These are phyloP conservation scores for Alviniconcha marisindica DNA, from an alignment of 1,140 invertebrate genomes.

Conservation along the genomic window DNA sequence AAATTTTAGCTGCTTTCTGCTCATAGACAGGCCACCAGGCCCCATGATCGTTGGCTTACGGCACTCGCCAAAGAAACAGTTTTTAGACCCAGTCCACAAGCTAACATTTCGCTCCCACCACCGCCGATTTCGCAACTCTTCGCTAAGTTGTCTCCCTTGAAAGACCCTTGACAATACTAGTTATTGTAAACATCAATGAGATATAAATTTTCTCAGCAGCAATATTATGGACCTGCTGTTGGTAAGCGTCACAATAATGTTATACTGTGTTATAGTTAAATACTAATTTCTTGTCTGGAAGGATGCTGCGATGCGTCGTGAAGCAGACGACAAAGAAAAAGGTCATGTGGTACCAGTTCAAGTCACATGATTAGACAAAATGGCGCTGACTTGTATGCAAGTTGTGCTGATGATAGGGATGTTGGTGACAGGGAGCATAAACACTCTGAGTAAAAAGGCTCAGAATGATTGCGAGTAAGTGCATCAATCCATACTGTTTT, in stretches of 20 bases:
- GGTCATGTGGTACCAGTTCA: conserved; percentile 9
- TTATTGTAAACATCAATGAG: too few relatives aligned
- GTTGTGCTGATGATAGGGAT: conserved; percentile 70
- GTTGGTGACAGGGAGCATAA: conserved; percentile 72
- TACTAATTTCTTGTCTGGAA: too few relatives aligned
- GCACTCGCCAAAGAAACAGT: background rate
- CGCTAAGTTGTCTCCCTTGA: background rate
- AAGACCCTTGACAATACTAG: too few relatives aligned
- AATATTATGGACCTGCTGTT: too few relatives aligned
- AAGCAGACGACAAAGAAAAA: background rate
- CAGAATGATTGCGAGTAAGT: conserved; percentile 71
- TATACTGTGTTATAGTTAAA: too few relatives aligned
- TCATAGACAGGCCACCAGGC: background rate
- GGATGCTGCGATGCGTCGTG: too few relatives aligned
- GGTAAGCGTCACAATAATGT: too few relatives aligned
- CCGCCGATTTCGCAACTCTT: background rate
- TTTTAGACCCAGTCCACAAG: background rate
- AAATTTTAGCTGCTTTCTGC: conserved; percentile 13
- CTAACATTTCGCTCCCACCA: background rate
- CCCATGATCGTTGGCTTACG: background rate
- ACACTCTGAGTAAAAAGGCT: conserved; percentile 72
- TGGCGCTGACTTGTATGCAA: conserved; percentile 69
- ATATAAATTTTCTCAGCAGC: too few relatives aligned
- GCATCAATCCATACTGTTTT: background rate
- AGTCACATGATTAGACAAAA: conserved; percentile 61